Evolutionary conservation across 2,888 invertebrate genomes (phyloP).

Genomic region (Drosophila ochracea): DNA sequence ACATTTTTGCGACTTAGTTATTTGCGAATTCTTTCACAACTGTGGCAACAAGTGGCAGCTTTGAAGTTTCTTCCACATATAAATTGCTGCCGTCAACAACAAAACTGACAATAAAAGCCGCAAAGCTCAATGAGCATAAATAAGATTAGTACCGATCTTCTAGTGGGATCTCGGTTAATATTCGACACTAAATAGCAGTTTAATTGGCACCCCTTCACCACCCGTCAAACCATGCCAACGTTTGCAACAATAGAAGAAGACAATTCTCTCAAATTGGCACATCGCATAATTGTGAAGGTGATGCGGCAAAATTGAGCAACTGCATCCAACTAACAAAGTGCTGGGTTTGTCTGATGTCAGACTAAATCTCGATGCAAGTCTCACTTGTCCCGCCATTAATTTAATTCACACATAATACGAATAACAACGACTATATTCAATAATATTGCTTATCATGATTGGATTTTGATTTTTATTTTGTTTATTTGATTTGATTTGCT

Average conservation of each 20-base stretch:
- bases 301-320: slow-evolving; percentile 58
- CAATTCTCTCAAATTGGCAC: slow-evolving; percentile 43
- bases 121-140: slow-evolving; percentile 71
- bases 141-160: slow-evolving; percentile 66
- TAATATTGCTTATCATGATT: slow-evolving; percentile 33
- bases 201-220: slow-evolving; percentile 65
- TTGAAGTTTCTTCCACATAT: slow-evolving; percentile 46
- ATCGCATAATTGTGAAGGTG: slow-evolving; percentile 64
- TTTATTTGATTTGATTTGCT: background rate
- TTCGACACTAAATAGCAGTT: slow-evolving; percentile 73
- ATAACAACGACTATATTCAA: background rate
- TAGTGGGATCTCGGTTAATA: slow-evolving; percentile 49
- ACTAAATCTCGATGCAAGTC: slow-evolving; percentile 16
- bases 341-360: slow-evolving; percentile 41
- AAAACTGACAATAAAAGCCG: slow-evolving; percentile 52
- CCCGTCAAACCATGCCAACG: background rate
- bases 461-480: background rate
- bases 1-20: slow-evolving; percentile 28
- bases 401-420: slow-evolving; percentile 7
- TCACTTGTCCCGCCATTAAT: slow-evolving; percentile 19
- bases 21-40: slow-evolving; percentile 58
- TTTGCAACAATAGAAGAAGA: slow-evolving; percentile 38
- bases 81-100: background rate
- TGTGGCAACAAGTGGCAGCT: slow-evolving; percentile 53
- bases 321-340: slow-evolving; percentile 48